Evolutionary conservation across 2,113 vertebrate species (phyloP), one percentile per base, ranked within the genome.

Genomic region (Thamnaconus septentrionalis): DNA sequence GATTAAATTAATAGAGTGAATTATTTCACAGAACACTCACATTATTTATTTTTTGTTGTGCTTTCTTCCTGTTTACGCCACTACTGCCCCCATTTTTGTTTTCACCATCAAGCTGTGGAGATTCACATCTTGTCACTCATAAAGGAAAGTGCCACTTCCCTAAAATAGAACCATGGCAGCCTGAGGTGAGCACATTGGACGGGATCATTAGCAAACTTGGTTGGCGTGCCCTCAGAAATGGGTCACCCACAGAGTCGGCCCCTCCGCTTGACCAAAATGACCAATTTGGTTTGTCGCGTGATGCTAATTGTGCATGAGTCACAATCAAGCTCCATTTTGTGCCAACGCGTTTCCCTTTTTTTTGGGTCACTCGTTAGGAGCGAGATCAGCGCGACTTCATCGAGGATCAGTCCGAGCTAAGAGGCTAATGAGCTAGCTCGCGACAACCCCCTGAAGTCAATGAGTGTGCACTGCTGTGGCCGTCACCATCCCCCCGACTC

Each of bases 371-470:
- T 80, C 41, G 84, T 84, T 82, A 71, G 69, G 73, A 73, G 9
- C 1, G 39, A 65, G 58, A 59, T 8, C 18, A 60, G 45, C 63
- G 42, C 18, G 66, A 57, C 64, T 12, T 54, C 73, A 64, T 44
- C 31, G 39, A 60, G 61, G 45, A 58, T 69, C 45, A 12, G 50
- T 59, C 56, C 8, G 48, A 42, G 71, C 74, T 53, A 75, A 69
- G 51, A 75, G 58, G 76, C 66, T 75, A 81, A 87, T 79, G 81
- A 79, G 53, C 73, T 69, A 71, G 58, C 76, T 66, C 76, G 81
- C 80, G 61, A 46, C 7, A 7, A 61, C 59, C 18, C 18, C 18
- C 71, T 61, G 47, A 76, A 80, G 78, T 73, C 76, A 83, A 67
- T 78, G 82, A 83, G 69, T 73, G 41, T 49, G 80, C 61, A 68